Conservation (phyloP, 1,140 invertebrate species). For the Plodia interpunctella region DNA sequence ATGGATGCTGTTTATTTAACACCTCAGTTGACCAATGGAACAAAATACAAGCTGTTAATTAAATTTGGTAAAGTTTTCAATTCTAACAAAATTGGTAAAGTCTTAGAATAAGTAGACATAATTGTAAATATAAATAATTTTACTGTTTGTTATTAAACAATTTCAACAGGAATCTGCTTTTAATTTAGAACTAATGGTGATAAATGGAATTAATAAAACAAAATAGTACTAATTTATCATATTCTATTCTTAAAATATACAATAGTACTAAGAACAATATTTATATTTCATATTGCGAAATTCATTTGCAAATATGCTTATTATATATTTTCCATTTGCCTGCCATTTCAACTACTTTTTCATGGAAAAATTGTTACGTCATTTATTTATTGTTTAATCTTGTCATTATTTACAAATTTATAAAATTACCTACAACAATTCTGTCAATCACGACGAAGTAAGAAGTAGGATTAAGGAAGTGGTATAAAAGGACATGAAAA, state of each 20-base stretch:
- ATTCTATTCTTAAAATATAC: slow-evolving; percentile 54
- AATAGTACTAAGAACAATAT: slow-evolving; percentile 40
- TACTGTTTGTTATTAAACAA: background rate
- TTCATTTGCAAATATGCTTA: slow-evolving; percentile 38
- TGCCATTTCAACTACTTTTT: background rate
- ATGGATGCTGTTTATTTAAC: slow-evolving; percentile 56
- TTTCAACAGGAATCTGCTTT: background rate
- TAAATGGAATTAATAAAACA: slow-evolving; percentile 19
- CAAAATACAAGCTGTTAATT: slow-evolving; percentile 59
- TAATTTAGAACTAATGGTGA: background rate
- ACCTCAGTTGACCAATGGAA: slow-evolving; percentile 50
- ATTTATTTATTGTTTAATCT: slow-evolving; percentile 42
- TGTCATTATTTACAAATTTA: slow-evolving; percentile 66
- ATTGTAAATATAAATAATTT: slow-evolving; percentile 15
- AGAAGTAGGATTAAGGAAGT: too few species aligned
- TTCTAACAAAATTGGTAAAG: slow-evolving; percentile 45
- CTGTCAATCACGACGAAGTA: background rate
- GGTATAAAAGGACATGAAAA: too few species aligned
- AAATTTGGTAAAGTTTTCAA: slow-evolving; percentile 58
- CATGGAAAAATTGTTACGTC: background rate
- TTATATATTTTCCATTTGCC: background rate
- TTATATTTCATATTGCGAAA: slow-evolving; percentile 13
- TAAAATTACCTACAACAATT: slow-evolving; percentile 44
- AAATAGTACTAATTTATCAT: slow-evolving; percentile 33
- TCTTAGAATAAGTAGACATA: slow-evolving; percentile 48